phyloP scores from a whole-genome alignment of 2,888 invertebrate genomes.

The Drosophila gaucha region DNA sequence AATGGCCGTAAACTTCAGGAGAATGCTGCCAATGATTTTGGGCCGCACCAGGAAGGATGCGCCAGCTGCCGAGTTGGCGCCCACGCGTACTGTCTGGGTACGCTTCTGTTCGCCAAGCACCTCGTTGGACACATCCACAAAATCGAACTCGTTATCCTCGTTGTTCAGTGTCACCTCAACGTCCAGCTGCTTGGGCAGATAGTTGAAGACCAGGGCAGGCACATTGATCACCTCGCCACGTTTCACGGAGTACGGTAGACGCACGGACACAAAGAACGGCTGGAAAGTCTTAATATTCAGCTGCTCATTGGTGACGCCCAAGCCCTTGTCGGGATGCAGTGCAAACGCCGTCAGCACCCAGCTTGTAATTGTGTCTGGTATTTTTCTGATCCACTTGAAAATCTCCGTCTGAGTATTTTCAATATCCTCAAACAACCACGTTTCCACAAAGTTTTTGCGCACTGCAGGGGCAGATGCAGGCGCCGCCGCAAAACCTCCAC shows the following conservation, averaged over 20 bases:
- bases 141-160: conserved; percentile 91
- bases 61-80: conserved; percentile 89
- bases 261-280: conserved; percentile 93
- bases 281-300: conserved; percentile 90
- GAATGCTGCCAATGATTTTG: conserved; percentile 89
- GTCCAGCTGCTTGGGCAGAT: conserved; percentile 90
- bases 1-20: conserved; percentile 90
- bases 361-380: conserved; percentile 92
- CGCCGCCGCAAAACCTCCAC: neutral
- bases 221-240: conserved; percentile 95
- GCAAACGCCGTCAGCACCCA: conserved; percentile 94
- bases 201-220: conserved; percentile 94
- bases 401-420: conserved; percentile 71
- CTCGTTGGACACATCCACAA: conserved; percentile 93
- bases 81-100: conserved; percentile 88
- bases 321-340: conserved; percentile 89
- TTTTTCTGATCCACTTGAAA: conserved; percentile 84
- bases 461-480: conserved; percentile 42
- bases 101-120: conserved; percentile 93
- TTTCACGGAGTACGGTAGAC: conserved; percentile 95
- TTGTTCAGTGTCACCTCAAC: conserved; percentile 94
- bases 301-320: conserved; percentile 89
- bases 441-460: conserved; percentile 89
- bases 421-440: conserved; percentile 87
- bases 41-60: conserved; percentile 94